Conservation (phyloP, 2,888 invertebrate species). For the Pollenia angustigena region DNA sequence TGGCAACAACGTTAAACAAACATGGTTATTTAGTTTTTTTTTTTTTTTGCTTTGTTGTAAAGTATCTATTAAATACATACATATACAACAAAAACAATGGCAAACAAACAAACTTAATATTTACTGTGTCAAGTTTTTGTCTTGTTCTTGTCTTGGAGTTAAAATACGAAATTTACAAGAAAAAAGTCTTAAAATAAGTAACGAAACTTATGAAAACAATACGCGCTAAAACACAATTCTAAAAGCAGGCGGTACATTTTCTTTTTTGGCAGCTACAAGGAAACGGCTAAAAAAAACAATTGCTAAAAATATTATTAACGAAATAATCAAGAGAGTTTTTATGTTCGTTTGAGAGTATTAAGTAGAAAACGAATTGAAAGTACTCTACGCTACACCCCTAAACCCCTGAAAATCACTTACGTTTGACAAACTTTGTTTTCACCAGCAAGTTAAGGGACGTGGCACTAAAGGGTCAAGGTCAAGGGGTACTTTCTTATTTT, state of each 20-base stretch:
- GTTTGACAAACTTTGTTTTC: no score
- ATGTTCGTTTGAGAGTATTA: no score
- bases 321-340: slow-evolving; percentile 15
- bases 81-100: slow-evolving; percentile 26
- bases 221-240: slow-evolving; percentile 38
- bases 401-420: no score
- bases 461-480: no score
- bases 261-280: slow-evolving; percentile 55
- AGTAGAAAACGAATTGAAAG: background rate
- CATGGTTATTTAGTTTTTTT: slow-evolving; percentile 17
- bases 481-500: no score
- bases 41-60: slow-evolving; percentile 31
- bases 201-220: slow-evolving; percentile 2
- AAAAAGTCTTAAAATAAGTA: background rate
- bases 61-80: slow-evolving; percentile 38
- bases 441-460: no score
- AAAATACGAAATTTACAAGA: slow-evolving; percentile 15
- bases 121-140: slow-evolving; percentile 71
- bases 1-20: slow-evolving; percentile 36
- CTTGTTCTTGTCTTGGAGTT: slow-evolving; percentile 69
- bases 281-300: slow-evolving; percentile 20
- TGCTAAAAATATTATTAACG: slow-evolving; percentile 12
- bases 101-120: slow-evolving; percentile 3
- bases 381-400: background rate
- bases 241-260: slow-evolving; percentile 39